A percentile compares a stretch with the other conserved stretches of the same genome.
Evolutionary conservation across 1,140 invertebrate species (phyloP).

Genomic region (Heterodera carotae): DNA sequence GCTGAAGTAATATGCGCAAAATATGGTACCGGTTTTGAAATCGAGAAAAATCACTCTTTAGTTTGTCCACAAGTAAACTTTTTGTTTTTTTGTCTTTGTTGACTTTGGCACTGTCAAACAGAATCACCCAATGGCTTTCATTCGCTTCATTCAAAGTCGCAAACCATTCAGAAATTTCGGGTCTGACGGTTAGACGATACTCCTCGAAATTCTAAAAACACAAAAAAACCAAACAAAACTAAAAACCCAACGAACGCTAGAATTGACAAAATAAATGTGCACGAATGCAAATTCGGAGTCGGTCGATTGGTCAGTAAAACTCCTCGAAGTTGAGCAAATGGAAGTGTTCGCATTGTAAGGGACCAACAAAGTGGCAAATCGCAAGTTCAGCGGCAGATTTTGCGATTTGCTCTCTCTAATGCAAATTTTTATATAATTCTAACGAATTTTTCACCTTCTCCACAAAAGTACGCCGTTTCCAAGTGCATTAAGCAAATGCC

Average conservation of each 20-base stretch:
- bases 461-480: slow-evolving; percentile 42
- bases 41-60: slow-evolving; percentile 57
- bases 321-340: slow-evolving; percentile 11
- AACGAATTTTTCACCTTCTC: slow-evolving; percentile 36
- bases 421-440: slow-evolving; percentile 8
- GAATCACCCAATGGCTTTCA: slow-evolving; percentile 56
- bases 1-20: background rate
- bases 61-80: slow-evolving; percentile 49
- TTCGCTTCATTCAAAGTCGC: slow-evolving; percentile 48
- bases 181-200: slow-evolving; percentile 53
- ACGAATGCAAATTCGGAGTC: slow-evolving; percentile 52
- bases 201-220: slow-evolving; percentile 54
- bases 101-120: slow-evolving; percentile 56
- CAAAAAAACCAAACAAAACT: slow-evolving; percentile 5
- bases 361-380: slow-evolving; percentile 49
- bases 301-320: slow-evolving; percentile 17
- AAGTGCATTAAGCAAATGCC: slow-evolving; percentile 25
- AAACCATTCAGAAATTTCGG: slow-evolving; percentile 59
- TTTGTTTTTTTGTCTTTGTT: slow-evolving; percentile 57
- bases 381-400: slow-evolving; percentile 45
- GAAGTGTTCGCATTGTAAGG: slow-evolving; percentile 42
- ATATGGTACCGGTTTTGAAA: slow-evolving; percentile 38
- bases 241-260: slow-evolving; percentile 25
- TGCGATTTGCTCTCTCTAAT: slow-evolving; percentile 42
- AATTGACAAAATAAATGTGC: slow-evolving; percentile 57